These are phyloP conservation scores for Xestoiulus laeticollis DNA, from an alignment of 2,888 invertebrate species.

Conservation along the genomic window DNA sequence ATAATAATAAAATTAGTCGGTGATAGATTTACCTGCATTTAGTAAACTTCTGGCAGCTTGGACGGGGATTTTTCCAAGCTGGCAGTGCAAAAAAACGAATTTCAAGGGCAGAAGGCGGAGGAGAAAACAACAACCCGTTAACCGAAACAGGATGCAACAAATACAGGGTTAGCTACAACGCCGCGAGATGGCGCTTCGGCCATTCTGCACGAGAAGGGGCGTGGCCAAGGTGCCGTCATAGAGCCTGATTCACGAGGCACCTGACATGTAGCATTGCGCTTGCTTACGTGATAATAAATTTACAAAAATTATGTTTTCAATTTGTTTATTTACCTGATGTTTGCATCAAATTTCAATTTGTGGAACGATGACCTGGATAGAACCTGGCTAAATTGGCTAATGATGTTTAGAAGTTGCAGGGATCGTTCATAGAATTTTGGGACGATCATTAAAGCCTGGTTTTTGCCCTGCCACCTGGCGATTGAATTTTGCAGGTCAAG, in stretches of 20 bases:
- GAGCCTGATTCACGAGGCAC: not conserved
- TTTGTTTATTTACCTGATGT: too few species aligned
- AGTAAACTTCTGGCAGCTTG: constrained; percentile 21
- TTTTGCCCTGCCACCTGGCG: too few species aligned
- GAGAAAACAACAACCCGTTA: not conserved
- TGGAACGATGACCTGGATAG: too few species aligned
- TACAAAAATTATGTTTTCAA: too few species aligned
- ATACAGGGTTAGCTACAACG: not conserved
- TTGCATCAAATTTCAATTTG: too few species aligned
- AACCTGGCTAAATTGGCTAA: too few species aligned
- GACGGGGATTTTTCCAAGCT: constrained; percentile 37
- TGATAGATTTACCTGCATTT: not conserved
- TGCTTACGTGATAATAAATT: not conserved
- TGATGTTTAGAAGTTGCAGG: too few species aligned
- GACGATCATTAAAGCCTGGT: too few species aligned
- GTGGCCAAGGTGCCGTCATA: not conserved
- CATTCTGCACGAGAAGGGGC: not conserved
- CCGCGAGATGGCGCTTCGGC: not conserved
- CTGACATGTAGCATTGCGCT: not conserved
- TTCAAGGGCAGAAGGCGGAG: not conserved
- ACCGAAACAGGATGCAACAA: not conserved
- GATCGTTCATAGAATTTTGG: too few species aligned
- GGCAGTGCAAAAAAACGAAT: not conserved
- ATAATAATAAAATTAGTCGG: not conserved
- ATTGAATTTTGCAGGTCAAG: too few species aligned